Base-by-base conservation (phyloP, 2,888 invertebrate species). In the Resseliella maxima region DNA sequence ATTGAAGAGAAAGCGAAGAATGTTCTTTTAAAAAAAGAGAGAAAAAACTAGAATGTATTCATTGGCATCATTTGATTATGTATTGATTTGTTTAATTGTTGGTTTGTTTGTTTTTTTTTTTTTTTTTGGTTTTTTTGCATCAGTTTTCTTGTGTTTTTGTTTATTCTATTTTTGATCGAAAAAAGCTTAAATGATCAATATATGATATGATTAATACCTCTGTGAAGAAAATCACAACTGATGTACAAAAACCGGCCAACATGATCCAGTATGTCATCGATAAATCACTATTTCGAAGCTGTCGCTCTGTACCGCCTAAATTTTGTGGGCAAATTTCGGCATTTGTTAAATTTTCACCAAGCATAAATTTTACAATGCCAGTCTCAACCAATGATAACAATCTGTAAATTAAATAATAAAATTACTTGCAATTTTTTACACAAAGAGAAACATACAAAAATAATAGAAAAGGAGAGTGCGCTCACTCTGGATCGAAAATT, bases 241-340 rank as follows among this genome's bases (percentile, higher is more conserved):
- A 94, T 0, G 95, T 92, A 0, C 92, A 91, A 86, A 96, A 93
- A 0, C 97, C 97, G 0, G 92, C 91, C 0, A 93, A 91, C 89
- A 96, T 95, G 0, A 96, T 94, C 88, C 94, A 92, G 89, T 96
- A 97, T 0, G 97, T 97, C 92, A 96, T 94, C 88, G 93, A 90
- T 0, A 97, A 92, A 90, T 97, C 97, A 3, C 94, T 92, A 89
- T 96, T 95, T 87, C 94, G 91, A 10, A 97, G 91, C 89, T 94
- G 94, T 0, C 96, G 92, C 89, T 97, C 97, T 64, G 94, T 95
- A 87, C 95, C 95, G 88, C 95, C 95, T 88, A 97, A 91, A 90
- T 97, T 94, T 86, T 96, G 92, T 0, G 97, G 96, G 88, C 97
- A 97, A 85, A 96, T 95, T 89, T 94, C 94, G 0, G 95, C 94